phyloP scores from a whole-genome alignment of 2,113 vertebrate genomes.

The Lophotis ruficrista region DNA sequence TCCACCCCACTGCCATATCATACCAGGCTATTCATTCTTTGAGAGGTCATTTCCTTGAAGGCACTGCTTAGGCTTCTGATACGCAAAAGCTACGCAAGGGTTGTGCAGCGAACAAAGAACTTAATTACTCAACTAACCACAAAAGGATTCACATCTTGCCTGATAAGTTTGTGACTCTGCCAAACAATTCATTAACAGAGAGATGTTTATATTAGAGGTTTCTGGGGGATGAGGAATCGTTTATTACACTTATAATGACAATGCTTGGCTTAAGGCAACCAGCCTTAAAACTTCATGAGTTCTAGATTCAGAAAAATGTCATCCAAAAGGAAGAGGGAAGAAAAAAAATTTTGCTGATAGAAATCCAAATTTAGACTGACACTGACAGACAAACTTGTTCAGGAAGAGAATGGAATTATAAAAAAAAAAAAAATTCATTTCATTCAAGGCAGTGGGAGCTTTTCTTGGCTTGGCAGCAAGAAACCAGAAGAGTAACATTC shows the following conservation, averaged over 20 bases:
- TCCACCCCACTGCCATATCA: background rate
- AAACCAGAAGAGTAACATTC: background rate
- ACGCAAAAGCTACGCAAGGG: background rate
- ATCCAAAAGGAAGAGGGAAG: background rate
- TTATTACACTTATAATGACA: background rate
- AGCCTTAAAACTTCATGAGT: background rate
- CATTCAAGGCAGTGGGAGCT: background rate
- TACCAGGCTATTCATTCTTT: background rate
- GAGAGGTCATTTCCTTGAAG: background rate
- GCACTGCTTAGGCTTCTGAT: background rate
- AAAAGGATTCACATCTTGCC: background rate
- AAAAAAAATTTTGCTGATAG: background rate
- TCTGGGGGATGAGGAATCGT: background rate
- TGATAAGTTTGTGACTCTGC: background rate
- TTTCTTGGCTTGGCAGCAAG: background rate
- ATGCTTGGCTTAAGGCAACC: background rate
- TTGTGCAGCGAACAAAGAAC: background rate
- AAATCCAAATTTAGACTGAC: background rate
- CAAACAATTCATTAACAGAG: background rate
- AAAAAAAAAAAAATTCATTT: background rate
- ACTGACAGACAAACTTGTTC: background rate
- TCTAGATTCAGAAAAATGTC: background rate
- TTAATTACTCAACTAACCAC: background rate
- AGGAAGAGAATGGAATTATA: background rate
- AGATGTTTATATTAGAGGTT: background rate